Base-by-base conservation (phyloP, 2,113 vertebrate genomes). In the Alethe diademata region DNA sequence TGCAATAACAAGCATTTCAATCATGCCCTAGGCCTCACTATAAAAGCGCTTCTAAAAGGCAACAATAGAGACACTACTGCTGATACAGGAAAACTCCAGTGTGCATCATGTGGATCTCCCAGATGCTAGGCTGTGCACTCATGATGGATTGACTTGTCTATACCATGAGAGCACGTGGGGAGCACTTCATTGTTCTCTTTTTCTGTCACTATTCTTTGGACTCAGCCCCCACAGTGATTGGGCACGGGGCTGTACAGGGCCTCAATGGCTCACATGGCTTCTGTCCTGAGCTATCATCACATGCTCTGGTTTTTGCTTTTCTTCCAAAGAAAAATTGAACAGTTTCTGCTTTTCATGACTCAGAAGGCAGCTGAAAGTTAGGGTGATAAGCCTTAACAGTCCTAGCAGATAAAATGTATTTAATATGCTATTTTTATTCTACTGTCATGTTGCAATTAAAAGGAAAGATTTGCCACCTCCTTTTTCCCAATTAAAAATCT, bases 111-210 rank as follows among this genome's bases (percentile, higher is more conserved):
- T 96, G 95, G 93, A 66, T 85, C 93, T 96, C 96, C 97, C 97
- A 97, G 97, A 96, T 97, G 96, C 72, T 42, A 42, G 51, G 88
- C 86, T 78, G 82, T 80, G 85, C 35, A 1, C 79, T 86, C 48
- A 65, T 97, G 97, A 98, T 98, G 96, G 95, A 98, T 97, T 80
- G 97, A 96, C 97, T 97, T 93, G 92, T 87, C 93, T 92, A 48
- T 82, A 93, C 92, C 95, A 92, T 1, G 33, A 61, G 28, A 64
- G 33, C 90, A 96, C 18, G 4, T 67, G 82, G 92, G 81, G 91
- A 88, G 90, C 53, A 58, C 25, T 79, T 91, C 81, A 97, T 98
- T 98, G 98, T 97, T 96, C 85, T 85, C 1, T 4, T 89, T 80
- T 88, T 66, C 93, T 97, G 64, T 40, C 79, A 43, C 78, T 96